A percentile compares a stretch with the other conserved stretches of the same genome.
These are phyloP conservation scores for Dendroctonus ponderosae DNA, from an alignment of 1,140 invertebrate genomes.

Conservation along the genomic window DNA sequence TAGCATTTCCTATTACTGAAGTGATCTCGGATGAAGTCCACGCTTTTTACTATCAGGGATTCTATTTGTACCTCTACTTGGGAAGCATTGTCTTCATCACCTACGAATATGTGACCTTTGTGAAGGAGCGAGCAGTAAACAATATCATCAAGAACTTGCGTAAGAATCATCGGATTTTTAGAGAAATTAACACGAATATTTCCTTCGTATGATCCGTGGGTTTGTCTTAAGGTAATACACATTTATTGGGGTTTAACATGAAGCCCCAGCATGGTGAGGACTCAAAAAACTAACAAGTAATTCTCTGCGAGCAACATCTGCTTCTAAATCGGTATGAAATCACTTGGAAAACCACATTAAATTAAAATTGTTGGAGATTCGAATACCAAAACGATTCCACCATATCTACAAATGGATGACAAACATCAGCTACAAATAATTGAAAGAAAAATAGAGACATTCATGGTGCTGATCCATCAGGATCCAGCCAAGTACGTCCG, in stretches of 20 bases:
- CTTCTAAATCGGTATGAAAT: neutral
- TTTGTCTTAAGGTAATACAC: too few species aligned
- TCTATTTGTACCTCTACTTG: constrained; percentile 80
- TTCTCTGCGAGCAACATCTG: constrained; percentile 1
- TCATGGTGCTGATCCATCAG: too few species aligned
- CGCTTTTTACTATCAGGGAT: constrained; percentile 70
- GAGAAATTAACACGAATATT: too few species aligned
- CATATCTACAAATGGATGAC: too few species aligned
- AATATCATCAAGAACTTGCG: constrained; percentile 52
- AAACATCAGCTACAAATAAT: too few species aligned
- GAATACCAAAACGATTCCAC: too few species aligned
- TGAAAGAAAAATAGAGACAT: too few species aligned
- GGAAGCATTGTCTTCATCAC: constrained; percentile 77
- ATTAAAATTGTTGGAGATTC: neutral
- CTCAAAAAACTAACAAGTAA: too few species aligned
- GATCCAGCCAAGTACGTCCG: too few species aligned
- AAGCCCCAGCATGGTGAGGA: too few species aligned
- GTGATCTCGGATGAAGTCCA: constrained; percentile 66
- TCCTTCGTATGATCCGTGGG: too few species aligned
- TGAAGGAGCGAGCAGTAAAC: constrained; percentile 60
- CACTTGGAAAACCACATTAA: neutral
- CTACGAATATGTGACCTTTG: constrained; percentile 73
- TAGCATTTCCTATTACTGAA: constrained; percentile 69
- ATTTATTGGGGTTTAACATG: too few species aligned
- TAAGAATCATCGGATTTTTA: constrained; percentile 42